Evolutionary conservation across 2,797 vertebrate genomes (phyloP).

Genomic region (Acrossocheilus wenchowensis): DNA sequence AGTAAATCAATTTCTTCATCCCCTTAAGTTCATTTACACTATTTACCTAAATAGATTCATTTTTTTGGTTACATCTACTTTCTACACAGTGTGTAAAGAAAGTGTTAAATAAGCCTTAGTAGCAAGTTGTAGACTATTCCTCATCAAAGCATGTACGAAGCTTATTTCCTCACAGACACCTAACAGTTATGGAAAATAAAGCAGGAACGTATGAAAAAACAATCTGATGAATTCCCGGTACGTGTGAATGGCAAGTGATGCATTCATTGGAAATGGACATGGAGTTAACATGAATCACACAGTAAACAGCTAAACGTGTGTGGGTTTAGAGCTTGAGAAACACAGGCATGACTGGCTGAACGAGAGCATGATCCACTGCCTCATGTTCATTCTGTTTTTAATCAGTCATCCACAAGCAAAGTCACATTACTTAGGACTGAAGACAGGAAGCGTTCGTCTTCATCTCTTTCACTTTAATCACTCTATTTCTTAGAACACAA

Average conservation of each 20-base stretch:
- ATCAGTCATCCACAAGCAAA: slow-evolving; percentile 54
- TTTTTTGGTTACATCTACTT: neutral
- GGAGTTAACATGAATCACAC: neutral
- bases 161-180: neutral
- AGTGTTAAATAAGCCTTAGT: neutral
- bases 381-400: slow-evolving; percentile 50
- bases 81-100: neutral
- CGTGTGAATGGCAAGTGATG: neutral
- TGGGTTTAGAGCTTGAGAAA: slow-evolving; percentile 33
- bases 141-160: neutral
- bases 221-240: neutral
- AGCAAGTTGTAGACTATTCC: neutral
- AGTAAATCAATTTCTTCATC: too few relatives aligned
- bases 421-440: slow-evolving; percentile 48
- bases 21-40: neutral
- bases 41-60: neutral
- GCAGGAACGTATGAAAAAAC: neutral
- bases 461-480: slow-evolving; percentile 1
- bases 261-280: neutral
- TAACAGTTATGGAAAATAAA: neutral
- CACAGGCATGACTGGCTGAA: slow-evolving; percentile 30
- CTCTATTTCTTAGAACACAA: slow-evolving; percentile 23
- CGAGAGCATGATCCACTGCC: slow-evolving; percentile 28
- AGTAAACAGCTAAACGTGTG: neutral
- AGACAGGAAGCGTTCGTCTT: slow-evolving; percentile 39